Percentiles rank a stretch among this genome's conserved stretches.
These are phyloP conservation scores for Galerucella pusilla DNA, from an alignment of 2,888 invertebrate genomes.

Conservation along the genomic window DNA sequence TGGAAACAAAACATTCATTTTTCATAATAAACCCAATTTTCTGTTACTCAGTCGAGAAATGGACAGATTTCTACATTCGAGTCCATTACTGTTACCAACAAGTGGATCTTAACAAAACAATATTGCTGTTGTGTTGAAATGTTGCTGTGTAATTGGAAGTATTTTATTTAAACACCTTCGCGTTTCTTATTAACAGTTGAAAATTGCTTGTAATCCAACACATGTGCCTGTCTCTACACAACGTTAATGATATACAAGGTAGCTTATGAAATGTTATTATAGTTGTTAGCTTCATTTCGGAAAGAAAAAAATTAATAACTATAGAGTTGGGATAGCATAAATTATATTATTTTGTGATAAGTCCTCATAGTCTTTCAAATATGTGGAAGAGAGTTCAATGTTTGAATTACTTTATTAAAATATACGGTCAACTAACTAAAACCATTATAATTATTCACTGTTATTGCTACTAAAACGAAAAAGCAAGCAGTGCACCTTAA, in stretches of 20 bases:
- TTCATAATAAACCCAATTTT: too few relatives aligned
- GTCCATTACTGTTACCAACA: constrained; percentile 4
- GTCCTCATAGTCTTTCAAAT: neutral
- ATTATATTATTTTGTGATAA: neutral
- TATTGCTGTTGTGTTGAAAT: constrained; percentile 10
- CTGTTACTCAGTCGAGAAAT: too few relatives aligned
- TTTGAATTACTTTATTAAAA: neutral
- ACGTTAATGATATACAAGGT: neutral
- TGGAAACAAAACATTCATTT: too few relatives aligned
- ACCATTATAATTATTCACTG: constrained; percentile 12
- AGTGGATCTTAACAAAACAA: constrained; percentile 8
- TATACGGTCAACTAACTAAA: neutral
- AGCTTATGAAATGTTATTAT: neutral
- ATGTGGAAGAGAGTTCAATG: neutral
- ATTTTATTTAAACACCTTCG: constrained; percentile 24
- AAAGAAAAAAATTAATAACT: too few relatives aligned
- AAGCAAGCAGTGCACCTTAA: constrained; percentile 8
- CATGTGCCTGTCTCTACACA: constrained; percentile 4
- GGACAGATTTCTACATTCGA: neutral
- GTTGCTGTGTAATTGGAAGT: constrained; percentile 25
- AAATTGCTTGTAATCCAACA: constrained; percentile 26
- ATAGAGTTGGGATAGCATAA: too few relatives aligned
- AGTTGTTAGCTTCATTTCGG: neutral
- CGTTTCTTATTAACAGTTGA: constrained; percentile 15
- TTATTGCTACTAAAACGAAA: constrained; percentile 25